Evolutionary conservation across 2,888 invertebrate species (phyloP), one percentile per base, ranked within the genome.

Genomic region (Andrena dorsata): DNA sequence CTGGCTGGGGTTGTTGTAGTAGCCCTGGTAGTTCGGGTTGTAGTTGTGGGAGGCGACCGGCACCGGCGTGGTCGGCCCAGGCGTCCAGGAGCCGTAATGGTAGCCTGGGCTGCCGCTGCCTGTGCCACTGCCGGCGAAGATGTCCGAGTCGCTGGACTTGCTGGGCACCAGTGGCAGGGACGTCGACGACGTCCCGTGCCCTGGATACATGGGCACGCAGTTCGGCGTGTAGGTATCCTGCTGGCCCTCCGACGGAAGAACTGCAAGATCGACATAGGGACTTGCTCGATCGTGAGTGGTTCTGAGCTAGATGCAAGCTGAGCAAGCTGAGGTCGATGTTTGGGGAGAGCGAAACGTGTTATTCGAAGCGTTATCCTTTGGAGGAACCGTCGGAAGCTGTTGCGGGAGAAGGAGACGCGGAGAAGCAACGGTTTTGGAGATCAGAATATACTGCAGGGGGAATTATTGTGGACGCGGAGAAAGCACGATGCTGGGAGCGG

Each of bases 11-110:
- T 95, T 95, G 92, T 96, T 95, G 94, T 97, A 97, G 91, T 96
- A 96, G 90, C 96, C 96, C 91, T 96, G 96, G 91, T 96, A 96
- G 90, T 95, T 95, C 23, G 93, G 88, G 89, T 95, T 95, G 93
- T 96, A 97, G 82, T 96, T 96, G 93, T 96, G 96, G 2, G 91
- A 84, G 7, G 86, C 87, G 26, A 90, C 91, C 4, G 92, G 91
- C 10, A 91, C 92, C 10, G 92, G 90, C 0, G 92, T 91, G 8
- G 91, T 87, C 95, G 87, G 95, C 91, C 94, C 93, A 86, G 93
- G 93, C 86, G 91, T 94, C 95, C 89, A 94, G 72, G 93, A 94
- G 90, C 89, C 94, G 90, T 88, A 93, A 72, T 93, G 93, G 58
- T 93, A 93, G n/a, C 92, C 92, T 0, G 93, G 92, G 80, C 92